Evolutionary conservation across 2,888 invertebrate genomes (phyloP), one percentile per base, ranked within the genome.

Genomic region (Sceliomorpha sp.): DNA sequence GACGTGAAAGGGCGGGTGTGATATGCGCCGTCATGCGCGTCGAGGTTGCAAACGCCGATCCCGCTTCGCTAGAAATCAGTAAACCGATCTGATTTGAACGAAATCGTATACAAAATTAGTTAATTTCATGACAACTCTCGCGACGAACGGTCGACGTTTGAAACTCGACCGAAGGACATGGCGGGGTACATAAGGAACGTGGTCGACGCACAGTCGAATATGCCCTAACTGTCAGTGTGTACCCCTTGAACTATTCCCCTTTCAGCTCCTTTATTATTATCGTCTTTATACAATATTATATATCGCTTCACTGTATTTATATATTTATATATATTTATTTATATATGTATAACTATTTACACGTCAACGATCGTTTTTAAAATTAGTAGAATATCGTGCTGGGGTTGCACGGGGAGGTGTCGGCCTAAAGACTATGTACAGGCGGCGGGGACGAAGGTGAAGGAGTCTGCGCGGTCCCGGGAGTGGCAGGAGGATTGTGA

Each of bases 401-500:
- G 71, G 73, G 74, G 72, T 73, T 53, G 74, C 75, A 72, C 73
- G 58, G 64, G 72, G 74, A 72, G 73, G 72, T 72, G 74, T 76
- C 74, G 76, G 75, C 75, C 79, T 86, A 88, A 78, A 88, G 84
- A 82, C 83, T 88, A 87, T 88, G 87, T 88, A 88, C 88, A 87
- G 88, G 87, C 78, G 87, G 82, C 47, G 88, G 86, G 77, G 88
- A 88, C 64, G 88, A 84, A 71, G 87, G 88, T 69, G 87, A 86
- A 34, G 87, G 86, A 70, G 86, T 85, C 74, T 87, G 88, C 66
- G 85, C 78, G 76, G 82, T 80, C 56, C 81, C 85, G 40, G 87
- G 86, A 72, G 82, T 84, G 66, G 82, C 83, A 72, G 86, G 58
- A 34, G n/a, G n/a, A n/a, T 50, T 42, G 27, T 60, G 60, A 51